These are phyloP conservation scores for Neelides folsomi DNA, from an alignment of 2,888 invertebrate species.

Conservation along the genomic window DNA sequence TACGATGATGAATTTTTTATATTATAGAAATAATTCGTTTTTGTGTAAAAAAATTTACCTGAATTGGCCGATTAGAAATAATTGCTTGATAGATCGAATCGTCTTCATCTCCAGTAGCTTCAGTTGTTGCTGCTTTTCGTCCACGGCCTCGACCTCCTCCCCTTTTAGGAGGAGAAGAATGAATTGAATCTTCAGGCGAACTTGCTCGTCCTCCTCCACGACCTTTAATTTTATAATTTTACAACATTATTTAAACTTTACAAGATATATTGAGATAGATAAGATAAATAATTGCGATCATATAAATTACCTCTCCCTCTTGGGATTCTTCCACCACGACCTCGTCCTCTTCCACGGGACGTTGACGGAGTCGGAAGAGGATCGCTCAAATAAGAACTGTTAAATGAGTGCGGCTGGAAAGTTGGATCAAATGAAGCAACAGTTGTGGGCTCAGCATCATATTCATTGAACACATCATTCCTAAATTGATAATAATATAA, in stretches of 20 bases:
- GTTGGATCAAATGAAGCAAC: slow-evolving; percentile 9
- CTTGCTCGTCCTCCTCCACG: slow-evolving; percentile 7
- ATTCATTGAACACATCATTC: slow-evolving; percentile 13
- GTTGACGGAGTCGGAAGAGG: too few species aligned
- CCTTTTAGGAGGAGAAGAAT: slow-evolving; percentile 37
- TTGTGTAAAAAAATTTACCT: background rate
- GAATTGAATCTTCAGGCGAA: slow-evolving; percentile 37
- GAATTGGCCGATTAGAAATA: slow-evolving; percentile 35
- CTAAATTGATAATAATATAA: too few species aligned
- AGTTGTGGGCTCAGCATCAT: slow-evolving; percentile 2
- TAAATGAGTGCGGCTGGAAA: background rate
- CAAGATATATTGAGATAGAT: too few species aligned
- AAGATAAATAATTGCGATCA: background rate
- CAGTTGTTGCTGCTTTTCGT: slow-evolving; percentile 17
- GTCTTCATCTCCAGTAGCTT: slow-evolving; percentile 54
- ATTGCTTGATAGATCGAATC: slow-evolving; percentile 71
- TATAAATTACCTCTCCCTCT: background rate
- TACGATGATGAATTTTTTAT: background rate
- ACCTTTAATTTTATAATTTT: too few species aligned
- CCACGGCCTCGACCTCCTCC: slow-evolving; percentile 32
- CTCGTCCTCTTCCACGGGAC: too few species aligned
- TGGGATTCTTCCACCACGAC: slow-evolving; percentile 4
- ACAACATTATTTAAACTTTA: too few species aligned
- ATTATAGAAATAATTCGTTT: background rate
- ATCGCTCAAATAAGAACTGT: too few species aligned